A percentile compares a stretch with the other conserved stretches of the same genome.
phyloP scores from a whole-genome alignment of 2,888 invertebrate species.

The Lutraria lutraria region DNA sequence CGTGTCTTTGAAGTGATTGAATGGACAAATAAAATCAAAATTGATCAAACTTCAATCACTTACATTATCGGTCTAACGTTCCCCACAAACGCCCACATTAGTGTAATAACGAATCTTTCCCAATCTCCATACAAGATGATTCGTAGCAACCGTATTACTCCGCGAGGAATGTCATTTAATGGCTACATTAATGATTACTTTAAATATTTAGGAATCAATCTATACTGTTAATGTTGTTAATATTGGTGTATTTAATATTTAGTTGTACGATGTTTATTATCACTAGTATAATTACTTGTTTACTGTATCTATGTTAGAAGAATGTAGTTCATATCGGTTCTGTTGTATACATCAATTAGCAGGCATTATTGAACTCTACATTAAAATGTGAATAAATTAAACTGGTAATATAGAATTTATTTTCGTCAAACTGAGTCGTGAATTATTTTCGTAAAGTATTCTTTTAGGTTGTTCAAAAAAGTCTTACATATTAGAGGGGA shows the following conservation, averaged over 20 bases:
- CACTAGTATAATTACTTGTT: not conserved
- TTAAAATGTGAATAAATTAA: too few relatives aligned
- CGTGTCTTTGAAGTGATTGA: too few relatives aligned
- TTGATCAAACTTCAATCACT: not conserved
- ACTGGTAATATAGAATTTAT: too few relatives aligned
- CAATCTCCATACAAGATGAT: not conserved
- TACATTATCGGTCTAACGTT: not conserved
- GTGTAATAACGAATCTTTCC: not conserved
- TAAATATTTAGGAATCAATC: not conserved
- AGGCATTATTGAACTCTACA: too few relatives aligned
- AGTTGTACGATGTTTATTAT: not conserved
- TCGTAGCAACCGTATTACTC: constrained; percentile 21
- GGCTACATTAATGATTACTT: not conserved
- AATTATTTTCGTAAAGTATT: too few relatives aligned
- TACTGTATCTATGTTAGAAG: not conserved
- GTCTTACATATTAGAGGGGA: too few relatives aligned
- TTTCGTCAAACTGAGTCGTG: too few relatives aligned
- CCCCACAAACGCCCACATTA: not conserved
- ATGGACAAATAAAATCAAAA: not conserved
- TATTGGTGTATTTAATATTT: not conserved
- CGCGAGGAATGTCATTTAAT: not conserved
- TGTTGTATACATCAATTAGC: too few relatives aligned
- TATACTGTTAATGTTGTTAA: not conserved
- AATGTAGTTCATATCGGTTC: not conserved
- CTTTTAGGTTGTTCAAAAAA: too few relatives aligned